Conservation (phyloP, 2,113 vertebrate genomes). For the Gyps fulvus region DNA sequence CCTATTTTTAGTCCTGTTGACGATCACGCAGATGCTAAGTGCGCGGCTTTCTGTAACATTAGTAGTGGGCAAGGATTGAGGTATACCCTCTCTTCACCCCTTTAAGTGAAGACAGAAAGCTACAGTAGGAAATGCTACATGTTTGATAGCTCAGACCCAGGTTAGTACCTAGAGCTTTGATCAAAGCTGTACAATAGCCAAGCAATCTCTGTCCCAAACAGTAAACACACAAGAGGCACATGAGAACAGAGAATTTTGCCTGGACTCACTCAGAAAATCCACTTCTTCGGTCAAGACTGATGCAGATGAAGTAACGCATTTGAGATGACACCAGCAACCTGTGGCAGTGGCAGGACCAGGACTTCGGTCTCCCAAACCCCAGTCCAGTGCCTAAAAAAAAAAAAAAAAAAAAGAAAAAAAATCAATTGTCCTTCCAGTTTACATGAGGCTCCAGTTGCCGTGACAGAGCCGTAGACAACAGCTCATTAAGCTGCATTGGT, state of each 20-base stretch:
- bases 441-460: background rate
- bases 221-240: background rate
- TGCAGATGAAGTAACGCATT: background rate
- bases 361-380: background rate
- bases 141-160: background rate
- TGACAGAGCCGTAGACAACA: background rate
- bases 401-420: background rate
- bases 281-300: background rate
- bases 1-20: background rate
- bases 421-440: background rate
- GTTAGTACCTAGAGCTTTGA: background rate
- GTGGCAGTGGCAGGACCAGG: background rate
- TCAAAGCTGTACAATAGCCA: background rate
- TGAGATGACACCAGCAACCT: background rate
- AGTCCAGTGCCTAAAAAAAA: background rate
- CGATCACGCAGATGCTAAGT: accelerated
- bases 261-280: background rate
- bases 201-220: background rate
- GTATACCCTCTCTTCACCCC: background rate
- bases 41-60: accelerated
- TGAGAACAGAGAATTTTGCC: background rate
- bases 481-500: background rate
- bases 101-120: too few species aligned
- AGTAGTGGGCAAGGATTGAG: background rate
- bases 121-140: too few species aligned